Conservation (phyloP, 2,888 invertebrate genomes). For the Heliconius aoede region DNA sequence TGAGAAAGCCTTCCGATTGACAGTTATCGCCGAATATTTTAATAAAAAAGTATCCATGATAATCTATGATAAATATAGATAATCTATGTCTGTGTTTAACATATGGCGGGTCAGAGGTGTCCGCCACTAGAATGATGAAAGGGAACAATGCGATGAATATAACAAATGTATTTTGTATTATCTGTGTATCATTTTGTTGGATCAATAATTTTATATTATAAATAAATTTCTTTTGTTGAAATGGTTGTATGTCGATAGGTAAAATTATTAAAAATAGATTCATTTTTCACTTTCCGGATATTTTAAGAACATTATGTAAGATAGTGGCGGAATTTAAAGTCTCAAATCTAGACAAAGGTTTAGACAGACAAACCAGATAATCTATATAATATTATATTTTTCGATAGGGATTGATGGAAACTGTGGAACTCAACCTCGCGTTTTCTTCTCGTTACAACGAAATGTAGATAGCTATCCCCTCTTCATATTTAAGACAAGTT, state of each 20-base stretch:
- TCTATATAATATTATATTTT: too few species aligned
- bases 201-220: constrained; percentile 2
- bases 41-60: constrained; percentile 27
- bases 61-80: too few species aligned
- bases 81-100: constrained; percentile 28
- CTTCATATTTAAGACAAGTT: neutral
- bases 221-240: neutral
- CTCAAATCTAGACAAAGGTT: too few species aligned
- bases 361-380: too few species aligned
- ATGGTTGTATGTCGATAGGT: neutral
- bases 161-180: neutral
- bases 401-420: too few species aligned
- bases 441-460: too few species aligned
- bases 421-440: too few species aligned
- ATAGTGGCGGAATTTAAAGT: too few species aligned
- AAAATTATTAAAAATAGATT: too few species aligned
- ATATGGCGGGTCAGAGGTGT: constrained; percentile 31
- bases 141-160: neutral
- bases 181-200: neutral
- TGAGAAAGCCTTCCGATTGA: constrained; percentile 29
- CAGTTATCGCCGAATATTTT: constrained; percentile 31
- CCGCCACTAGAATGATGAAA: neutral
- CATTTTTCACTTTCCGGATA: too few species aligned
- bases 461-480: too few species aligned
- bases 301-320: too few species aligned